Base-by-base conservation (phyloP, 2,113 vertebrate genomes). In the Cardinalis cardinalis region DNA sequence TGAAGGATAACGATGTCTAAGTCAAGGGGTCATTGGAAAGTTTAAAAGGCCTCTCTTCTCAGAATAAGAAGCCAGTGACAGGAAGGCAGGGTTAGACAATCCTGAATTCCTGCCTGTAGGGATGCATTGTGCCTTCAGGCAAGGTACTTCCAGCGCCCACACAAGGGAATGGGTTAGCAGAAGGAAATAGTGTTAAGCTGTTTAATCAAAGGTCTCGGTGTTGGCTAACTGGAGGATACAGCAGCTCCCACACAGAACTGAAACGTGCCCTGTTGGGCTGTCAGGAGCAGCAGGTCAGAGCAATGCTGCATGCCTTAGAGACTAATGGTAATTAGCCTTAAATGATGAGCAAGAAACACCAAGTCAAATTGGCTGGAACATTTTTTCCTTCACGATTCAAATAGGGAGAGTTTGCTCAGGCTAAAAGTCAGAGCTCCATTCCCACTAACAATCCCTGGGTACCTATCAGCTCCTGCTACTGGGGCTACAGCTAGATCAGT, bases 1-100 rank as follows among this genome's bases (percentile, higher is more conserved):
- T 55, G 77, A 89, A 91, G 64, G 89, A 56, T 87, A 87, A 92
- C 25, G 32, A 95, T 87, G 69, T 84, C 51, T 43, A 87, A 95
- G 95, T 95, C 91, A 95, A 94, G 88, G 94, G 95, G 95, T 95
- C 95, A 92, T 3, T 77, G 68, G 71, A 81, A 84, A 92, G 77
- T 81, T 70, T 43, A 90, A 94, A 90, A 90, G 95, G 84, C 84
- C 84, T 85, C 66, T 92, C 73, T 94, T 90, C 84, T 93, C 48
- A 52, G 68, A 91, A 89, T 89, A 85, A 95, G 92, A 63, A 85
- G 52, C 60, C 68, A 94, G 78, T 93, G 87, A 83, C 77, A 59
- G 58, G 31, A 60, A 90, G 74, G 40, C 84, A 92, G 51, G 14
- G 32, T 70, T 87, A 73, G 88, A n/a, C 59, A 89, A 3, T 61